A percentile compares a stretch with the other conserved stretches of the same genome.
Evolutionary conservation across 2,888 invertebrate species (phyloP).

Genomic region (Ormyrus nitidulus): DNA sequence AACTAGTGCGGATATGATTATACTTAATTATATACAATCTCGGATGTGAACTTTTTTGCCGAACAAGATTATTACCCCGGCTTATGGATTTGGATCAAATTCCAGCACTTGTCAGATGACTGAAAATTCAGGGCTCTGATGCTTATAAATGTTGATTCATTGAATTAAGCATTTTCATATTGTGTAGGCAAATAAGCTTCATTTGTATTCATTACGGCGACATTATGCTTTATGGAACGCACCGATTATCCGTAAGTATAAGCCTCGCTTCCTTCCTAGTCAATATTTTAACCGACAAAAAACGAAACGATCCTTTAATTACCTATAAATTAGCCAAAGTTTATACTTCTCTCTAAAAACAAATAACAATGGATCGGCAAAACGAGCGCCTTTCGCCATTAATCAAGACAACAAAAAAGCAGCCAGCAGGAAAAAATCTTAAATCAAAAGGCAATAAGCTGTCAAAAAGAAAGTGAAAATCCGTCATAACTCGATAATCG

Average conservation of each 20-base stretch:
- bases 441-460: background rate
- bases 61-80: background rate
- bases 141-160: too few species aligned
- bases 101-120: background rate
- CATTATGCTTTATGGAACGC: too few species aligned
- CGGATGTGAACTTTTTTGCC: slow-evolving; percentile 4
- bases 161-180: too few species aligned
- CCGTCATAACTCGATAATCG: slow-evolving; percentile 31
- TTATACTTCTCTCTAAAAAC: background rate
- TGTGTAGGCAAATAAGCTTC: too few species aligned
- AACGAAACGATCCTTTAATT: too few species aligned
- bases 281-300: too few species aligned
- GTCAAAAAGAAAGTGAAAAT: slow-evolving; percentile 10
- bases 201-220: too few species aligned
- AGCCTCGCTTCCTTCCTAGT: too few species aligned
- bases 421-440: background rate
- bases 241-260: too few species aligned
- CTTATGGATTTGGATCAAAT: slow-evolving; percentile 40
- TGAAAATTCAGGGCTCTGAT: too few species aligned
- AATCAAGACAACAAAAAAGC: background rate
- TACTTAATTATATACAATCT: slow-evolving; percentile 21
- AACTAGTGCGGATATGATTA: background rate
- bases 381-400: background rate
- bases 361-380: background rate
- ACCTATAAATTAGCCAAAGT: too few species aligned